Percentiles rank a stretch among this genome's conserved stretches.
These are phyloP conservation scores for Drosophila erecta DNA, from an alignment of 1,140 invertebrate genomes.

Conservation along the genomic window DNA sequence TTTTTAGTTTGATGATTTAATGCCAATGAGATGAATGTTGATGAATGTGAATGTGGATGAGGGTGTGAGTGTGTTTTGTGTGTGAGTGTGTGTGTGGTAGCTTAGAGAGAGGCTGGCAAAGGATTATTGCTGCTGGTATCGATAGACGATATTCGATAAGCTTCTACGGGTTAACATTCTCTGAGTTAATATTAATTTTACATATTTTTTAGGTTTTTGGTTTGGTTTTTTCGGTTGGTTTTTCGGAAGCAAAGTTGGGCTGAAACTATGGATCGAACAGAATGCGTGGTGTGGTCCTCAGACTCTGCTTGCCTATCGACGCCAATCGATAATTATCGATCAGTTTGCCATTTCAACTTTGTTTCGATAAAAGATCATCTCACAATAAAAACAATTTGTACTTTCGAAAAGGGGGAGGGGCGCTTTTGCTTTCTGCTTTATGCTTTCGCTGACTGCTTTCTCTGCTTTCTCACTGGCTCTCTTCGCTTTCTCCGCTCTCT, in stretches of 20 bases:
- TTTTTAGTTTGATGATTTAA: constrained; percentile 42
- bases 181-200: constrained; percentile 31
- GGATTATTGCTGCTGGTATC: constrained; percentile 38
- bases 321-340: constrained; percentile 34
- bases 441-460: constrained; percentile 43
- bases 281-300: constrained; percentile 38
- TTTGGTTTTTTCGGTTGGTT: constrained; percentile 20
- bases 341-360: constrained; percentile 51
- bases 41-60: constrained; percentile 20
- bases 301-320: constrained; percentile 41
- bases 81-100: constrained; percentile 17
- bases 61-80: constrained; percentile 16
- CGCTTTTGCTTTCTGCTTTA: constrained; percentile 51
- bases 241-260: constrained; percentile 43
- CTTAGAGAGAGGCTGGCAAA: constrained; percentile 50
- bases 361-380: constrained; percentile 78
- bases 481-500: constrained; percentile 35
- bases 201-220: constrained; percentile 22
- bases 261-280: constrained; percentile 52
- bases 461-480: constrained; percentile 49
- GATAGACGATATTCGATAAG: constrained; percentile 40
- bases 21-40: constrained; percentile 45
- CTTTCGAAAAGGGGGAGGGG: constrained; percentile 85
- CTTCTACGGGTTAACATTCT: constrained; percentile 27
- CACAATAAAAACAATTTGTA: constrained; percentile 85